Evolutionary conservation across 2,113 vertebrate genomes (phyloP).

Genomic region (Xiphophorus couchianus): DNA sequence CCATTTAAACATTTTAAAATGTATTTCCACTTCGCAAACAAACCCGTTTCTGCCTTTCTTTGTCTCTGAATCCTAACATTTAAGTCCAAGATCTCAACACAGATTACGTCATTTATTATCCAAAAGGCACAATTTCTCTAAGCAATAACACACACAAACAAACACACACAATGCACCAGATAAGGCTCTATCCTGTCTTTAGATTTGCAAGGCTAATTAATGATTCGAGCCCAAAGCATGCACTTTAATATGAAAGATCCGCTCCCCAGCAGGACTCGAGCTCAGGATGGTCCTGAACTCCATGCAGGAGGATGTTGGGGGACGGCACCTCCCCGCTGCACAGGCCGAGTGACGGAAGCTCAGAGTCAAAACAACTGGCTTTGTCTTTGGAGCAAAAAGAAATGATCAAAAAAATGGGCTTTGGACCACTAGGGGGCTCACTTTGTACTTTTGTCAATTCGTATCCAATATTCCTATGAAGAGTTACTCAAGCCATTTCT

Average conservation of each 20-base stretch:
- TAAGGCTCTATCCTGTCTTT: constrained; percentile 36
- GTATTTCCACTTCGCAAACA: constrained; percentile 1
- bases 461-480: background rate
- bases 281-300: constrained; percentile 19
- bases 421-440: background rate
- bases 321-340: constrained; percentile 43
- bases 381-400: background rate
- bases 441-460: background rate
- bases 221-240: constrained; percentile 59
- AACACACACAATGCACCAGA: constrained; percentile 6
- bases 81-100: constrained; percentile 29
- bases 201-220: constrained; percentile 47
- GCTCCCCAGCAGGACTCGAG: constrained; percentile 39
- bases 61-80: background rate
- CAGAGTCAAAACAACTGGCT: constrained; percentile 11
- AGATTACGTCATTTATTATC: constrained; percentile 38
- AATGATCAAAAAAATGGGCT: too few relatives aligned
- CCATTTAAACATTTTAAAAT: background rate
- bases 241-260: constrained; percentile 55
- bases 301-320: constrained; percentile 11
- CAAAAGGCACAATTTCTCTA: constrained; percentile 63
- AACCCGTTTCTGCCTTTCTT: background rate
- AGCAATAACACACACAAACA: constrained; percentile 22
- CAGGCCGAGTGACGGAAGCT: constrained; percentile 24
- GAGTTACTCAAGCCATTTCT: background rate